These are phyloP conservation scores for Gandaritis pyraliata DNA, from an alignment of 2,888 invertebrate genomes.

Conservation along the genomic window DNA sequence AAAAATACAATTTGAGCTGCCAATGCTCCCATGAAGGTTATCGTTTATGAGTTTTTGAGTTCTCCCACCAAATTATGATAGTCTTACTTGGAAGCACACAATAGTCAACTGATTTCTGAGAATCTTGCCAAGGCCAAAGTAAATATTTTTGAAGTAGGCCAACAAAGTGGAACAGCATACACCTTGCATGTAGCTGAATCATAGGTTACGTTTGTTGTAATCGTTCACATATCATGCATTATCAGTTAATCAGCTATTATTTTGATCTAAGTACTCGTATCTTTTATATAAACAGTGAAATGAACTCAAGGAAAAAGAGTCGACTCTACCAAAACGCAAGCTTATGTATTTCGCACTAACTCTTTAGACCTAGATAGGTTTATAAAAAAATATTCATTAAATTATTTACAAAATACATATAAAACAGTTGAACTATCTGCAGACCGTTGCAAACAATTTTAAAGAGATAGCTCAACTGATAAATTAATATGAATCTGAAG, in stretches of 20 bases:
- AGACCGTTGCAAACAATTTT: no score
- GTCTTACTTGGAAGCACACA: constrained; percentile 41
- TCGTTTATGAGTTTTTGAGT: constrained; percentile 17
- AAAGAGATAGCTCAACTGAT: no score
- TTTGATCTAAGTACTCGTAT: background rate
- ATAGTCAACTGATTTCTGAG: constrained; percentile 56
- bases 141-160: constrained; percentile 68
- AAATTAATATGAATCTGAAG: no score
- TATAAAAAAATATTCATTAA: no score
- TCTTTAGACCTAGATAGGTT: no score
- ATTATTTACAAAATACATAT: no score
- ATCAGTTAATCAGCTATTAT: constrained; percentile 18
- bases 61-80: constrained; percentile 31
- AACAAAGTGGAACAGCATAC: constrained; percentile 57
- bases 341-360: no score
- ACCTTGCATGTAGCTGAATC: constrained; percentile 56
- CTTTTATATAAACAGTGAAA: no score
- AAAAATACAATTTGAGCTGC: constrained; percentile 9
- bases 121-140: constrained; percentile 59
- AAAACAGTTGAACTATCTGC: no score
- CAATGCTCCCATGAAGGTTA: constrained; percentile 30
- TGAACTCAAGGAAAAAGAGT: no score
- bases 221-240: constrained; percentile 28
- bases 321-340: no score
- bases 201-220: constrained; percentile 39